Percentiles rank a stretch among this genome's conserved stretches.
phyloP scores from a whole-genome alignment of 2,797 vertebrate species.

The Anniella stebbinsi region DNA sequence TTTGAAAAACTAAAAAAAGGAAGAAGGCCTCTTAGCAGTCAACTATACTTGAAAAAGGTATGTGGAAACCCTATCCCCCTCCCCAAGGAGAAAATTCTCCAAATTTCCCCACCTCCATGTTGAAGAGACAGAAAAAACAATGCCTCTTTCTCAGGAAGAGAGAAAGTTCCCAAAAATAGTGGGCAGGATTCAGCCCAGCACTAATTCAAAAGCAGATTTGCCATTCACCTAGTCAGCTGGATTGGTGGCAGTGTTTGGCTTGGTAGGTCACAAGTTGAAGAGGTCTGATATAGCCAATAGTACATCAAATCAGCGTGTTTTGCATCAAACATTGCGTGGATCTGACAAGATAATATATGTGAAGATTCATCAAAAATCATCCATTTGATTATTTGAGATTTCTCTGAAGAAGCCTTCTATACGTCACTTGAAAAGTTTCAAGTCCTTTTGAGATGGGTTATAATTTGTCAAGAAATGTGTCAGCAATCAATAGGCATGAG shows the following conservation, averaged over 20 bases:
- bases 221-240: neutral
- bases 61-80: too few species aligned
- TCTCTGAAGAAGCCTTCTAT: neutral
- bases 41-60: too few species aligned
- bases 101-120: too few species aligned
- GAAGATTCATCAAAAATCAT: neutral
- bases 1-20: too few species aligned
- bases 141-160: too few species aligned
- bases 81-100: too few species aligned
- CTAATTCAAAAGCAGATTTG: neutral
- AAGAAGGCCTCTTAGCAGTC: too few species aligned
- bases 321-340: neutral
- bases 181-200: too few species aligned
- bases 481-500: neutral
- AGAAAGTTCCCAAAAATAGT: too few species aligned
- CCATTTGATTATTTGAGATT: neutral
- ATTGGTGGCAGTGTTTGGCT: neutral
- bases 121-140: too few species aligned
- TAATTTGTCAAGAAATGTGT: conserved; percentile 22
- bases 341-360: neutral
- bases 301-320: neutral
- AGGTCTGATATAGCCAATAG: neutral
- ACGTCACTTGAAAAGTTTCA: conserved; percentile 9
- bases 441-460: neutral
- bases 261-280: neutral